Evolutionary conservation across 2,888 invertebrate genomes (phyloP).

Genomic region (Heteromurus nitidus): DNA sequence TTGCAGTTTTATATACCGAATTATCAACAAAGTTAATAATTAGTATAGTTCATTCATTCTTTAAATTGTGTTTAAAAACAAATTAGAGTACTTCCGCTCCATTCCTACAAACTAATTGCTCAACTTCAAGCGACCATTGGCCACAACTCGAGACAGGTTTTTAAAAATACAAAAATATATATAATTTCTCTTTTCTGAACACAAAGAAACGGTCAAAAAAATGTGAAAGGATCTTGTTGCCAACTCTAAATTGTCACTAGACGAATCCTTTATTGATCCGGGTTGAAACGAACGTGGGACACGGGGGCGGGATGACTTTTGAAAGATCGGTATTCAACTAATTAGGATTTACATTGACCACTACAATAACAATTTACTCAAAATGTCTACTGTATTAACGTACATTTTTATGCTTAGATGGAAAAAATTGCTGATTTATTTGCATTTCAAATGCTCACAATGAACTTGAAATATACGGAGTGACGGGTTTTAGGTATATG

Average conservation of each 20-base stretch:
- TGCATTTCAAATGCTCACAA: neutral
- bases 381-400: neutral
- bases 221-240: neutral
- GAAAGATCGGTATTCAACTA: conserved; percentile 84
- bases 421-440: neutral
- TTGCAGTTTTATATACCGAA: too few species aligned
- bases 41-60: too few species aligned
- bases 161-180: too few species aligned
- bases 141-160: conserved; percentile 78
- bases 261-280: conserved; percentile 89
- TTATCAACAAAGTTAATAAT: too few species aligned
- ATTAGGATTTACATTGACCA: neutral
- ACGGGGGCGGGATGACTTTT: conserved; percentile 95
- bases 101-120: conserved; percentile 96
- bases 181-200: neutral
- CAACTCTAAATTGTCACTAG: conserved; percentile 76
- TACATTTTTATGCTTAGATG: conserved; percentile 6
- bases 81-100: conserved; percentile 81
- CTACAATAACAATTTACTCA: neutral
- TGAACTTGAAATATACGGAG: too few species aligned
- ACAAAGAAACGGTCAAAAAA: neutral
- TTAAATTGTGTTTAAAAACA: too few species aligned
- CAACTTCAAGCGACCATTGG: conserved; percentile 87
- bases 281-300: conserved; percentile 96
- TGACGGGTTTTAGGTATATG: too few species aligned